These are phyloP conservation scores for Ips nitidus DNA, from an alignment of 1,140 invertebrate genomes.

Conservation along the genomic window DNA sequence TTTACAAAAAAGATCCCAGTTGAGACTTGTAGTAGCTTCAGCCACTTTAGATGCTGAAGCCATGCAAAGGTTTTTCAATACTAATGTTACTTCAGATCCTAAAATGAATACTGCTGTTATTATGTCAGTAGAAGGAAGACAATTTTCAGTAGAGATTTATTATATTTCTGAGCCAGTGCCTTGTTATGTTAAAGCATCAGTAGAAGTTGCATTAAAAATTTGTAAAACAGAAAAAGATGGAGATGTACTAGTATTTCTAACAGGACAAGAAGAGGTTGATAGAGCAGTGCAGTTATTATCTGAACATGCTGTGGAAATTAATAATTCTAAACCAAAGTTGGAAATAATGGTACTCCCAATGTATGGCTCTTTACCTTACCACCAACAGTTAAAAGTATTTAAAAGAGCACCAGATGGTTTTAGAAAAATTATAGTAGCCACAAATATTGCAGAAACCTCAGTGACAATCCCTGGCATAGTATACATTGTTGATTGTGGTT, in stretches of 20 bases:
- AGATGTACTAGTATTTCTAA: constrained; percentile 92
- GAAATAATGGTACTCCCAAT: constrained; percentile 84
- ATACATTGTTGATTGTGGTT: constrained; percentile 95
- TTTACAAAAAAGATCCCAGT: constrained; percentile 74
- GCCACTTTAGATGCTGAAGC: constrained; percentile 93
- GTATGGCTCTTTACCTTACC: constrained; percentile 85
- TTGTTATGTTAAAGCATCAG: constrained; percentile 85
- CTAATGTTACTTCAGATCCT: constrained; percentile 59
- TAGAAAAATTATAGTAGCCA: constrained; percentile 92
- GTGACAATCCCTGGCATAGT: constrained; percentile 84
- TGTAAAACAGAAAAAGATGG: constrained; percentile 80
- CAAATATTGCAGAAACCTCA: constrained; percentile 97
- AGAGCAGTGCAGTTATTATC: constrained; percentile 68
- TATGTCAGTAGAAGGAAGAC: constrained; percentile 85
- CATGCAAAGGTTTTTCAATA: constrained; percentile 87
- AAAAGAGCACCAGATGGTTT: constrained; percentile 70
- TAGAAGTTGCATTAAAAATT: constrained; percentile 88
- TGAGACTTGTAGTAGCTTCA: constrained; percentile 89
- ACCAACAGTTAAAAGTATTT: constrained; percentile 89
- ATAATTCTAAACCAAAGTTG: constrained; percentile 52
- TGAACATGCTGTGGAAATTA: constrained; percentile 61
- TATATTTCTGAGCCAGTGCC: constrained; percentile 84
- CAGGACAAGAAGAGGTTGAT: constrained; percentile 91
- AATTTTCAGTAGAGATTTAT: constrained; percentile 85
- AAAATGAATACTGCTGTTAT: constrained; percentile 75